Conservation (phyloP, 2,888 invertebrate species). For the Scaptomyza reducta region DNA sequence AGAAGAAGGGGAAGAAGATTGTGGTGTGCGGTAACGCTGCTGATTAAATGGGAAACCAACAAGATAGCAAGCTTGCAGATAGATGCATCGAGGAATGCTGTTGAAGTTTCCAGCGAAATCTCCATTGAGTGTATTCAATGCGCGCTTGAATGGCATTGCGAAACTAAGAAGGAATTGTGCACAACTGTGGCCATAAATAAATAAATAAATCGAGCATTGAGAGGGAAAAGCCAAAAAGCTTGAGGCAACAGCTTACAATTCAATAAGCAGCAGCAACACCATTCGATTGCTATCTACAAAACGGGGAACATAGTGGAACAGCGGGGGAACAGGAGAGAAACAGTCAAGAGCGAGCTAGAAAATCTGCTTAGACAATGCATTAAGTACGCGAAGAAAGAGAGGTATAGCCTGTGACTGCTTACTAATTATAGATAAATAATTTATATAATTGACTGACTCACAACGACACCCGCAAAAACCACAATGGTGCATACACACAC, state of each 20-base stretch:
- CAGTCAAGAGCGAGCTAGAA: neutral
- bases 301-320: neutral
- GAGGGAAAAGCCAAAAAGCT: constrained; percentile 27
- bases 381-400: neutral
- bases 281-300: neutral
- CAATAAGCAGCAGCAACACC: constrained; percentile 23
- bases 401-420: constrained; percentile 19
- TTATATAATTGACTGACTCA: constrained; percentile 70
- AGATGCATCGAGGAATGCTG: neutral
- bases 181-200: constrained; percentile 48
- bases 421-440: constrained; percentile 76
- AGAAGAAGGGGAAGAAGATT: neutral
- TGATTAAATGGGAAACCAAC: constrained; percentile 31
- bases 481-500: constrained; percentile 5
- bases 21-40: neutral
- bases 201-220: constrained; percentile 18
- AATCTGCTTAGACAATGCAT: constrained; percentile 8
- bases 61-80: neutral
- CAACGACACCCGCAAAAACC: constrained; percentile 16
- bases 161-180: constrained; percentile 27
- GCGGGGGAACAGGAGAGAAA: neutral
- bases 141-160: constrained; percentile 31
- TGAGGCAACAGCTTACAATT: constrained; percentile 13
- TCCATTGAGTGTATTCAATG: constrained; percentile 39
- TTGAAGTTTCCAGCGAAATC: constrained; percentile 32